Conservation (phyloP, 2,797 vertebrate genomes). For the Leptodactylus fallax region DNA sequence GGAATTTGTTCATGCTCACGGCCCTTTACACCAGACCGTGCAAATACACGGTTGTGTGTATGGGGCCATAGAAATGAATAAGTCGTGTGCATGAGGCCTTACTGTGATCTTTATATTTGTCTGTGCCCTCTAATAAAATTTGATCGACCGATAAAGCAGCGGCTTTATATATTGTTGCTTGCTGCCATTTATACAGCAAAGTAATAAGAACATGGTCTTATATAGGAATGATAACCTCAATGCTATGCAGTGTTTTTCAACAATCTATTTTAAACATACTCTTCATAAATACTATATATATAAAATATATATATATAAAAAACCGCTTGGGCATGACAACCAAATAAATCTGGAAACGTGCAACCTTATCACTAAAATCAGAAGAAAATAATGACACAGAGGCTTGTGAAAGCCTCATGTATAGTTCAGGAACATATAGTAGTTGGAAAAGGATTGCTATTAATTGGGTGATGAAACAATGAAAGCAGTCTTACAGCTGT, state of each 20-base stretch:
- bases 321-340: neutral
- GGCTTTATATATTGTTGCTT: neutral
- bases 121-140: too few relatives aligned
- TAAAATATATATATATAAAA: too few relatives aligned
- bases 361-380: neutral
- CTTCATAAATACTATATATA: neutral
- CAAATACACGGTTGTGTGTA: too few relatives aligned
- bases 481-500: constrained; percentile 43
- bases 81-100: too few relatives aligned
- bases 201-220: neutral
- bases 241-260: neutral
- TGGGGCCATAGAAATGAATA: too few relatives aligned
- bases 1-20: too few relatives aligned
- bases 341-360: neutral
- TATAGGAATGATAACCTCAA: neutral
- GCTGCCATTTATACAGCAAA: neutral
- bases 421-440: constrained; percentile 7
- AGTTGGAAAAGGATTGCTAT: constrained; percentile 27
- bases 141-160: too few relatives aligned
- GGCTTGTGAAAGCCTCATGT: neutral
- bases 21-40: too few relatives aligned
- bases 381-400: neutral
- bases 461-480: constrained; percentile 47
- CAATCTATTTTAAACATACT: neutral
- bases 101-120: too few relatives aligned